These are phyloP conservation scores for Drosophila pseudotakahashii DNA, from an alignment of 2,888 invertebrate genomes.

Conservation along the genomic window DNA sequence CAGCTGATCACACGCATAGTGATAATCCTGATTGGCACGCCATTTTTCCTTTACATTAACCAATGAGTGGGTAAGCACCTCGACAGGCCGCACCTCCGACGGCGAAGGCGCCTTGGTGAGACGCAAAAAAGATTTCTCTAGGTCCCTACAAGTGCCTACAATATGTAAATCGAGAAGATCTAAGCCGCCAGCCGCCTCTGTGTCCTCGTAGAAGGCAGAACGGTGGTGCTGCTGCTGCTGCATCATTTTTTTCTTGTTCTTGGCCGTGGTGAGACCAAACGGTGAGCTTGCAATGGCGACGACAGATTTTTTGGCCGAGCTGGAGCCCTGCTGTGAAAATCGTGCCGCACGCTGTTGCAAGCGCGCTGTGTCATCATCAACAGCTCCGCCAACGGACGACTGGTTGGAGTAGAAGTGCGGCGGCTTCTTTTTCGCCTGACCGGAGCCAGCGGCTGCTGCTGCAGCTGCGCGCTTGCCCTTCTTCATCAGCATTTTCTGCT, in stretches of 20 bases:
- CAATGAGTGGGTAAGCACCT: slow-evolving; percentile 93
- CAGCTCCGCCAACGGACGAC: slow-evolving; percentile 88
- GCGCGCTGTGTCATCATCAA: slow-evolving; percentile 91
- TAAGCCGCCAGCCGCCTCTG: slow-evolving; percentile 87
- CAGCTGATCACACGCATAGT: slow-evolving; percentile 98
- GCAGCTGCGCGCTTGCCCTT: slow-evolving; percentile 76
- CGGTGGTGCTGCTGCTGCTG: slow-evolving; percentile 48
- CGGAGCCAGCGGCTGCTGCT: slow-evolving; percentile 40
- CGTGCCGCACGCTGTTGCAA: slow-evolving; percentile 95
- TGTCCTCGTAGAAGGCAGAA: slow-evolving; percentile 86
- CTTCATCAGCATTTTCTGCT: slow-evolving; percentile 84
- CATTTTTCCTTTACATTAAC: slow-evolving; percentile 96
- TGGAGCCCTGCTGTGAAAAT: slow-evolving; percentile 85
- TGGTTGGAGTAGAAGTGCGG: slow-evolving; percentile 86
- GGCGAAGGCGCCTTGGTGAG: slow-evolving; percentile 98
- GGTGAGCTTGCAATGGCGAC: slow-evolving; percentile 81
- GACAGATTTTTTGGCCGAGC: slow-evolving; percentile 75
- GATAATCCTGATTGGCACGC: slow-evolving; percentile 95
- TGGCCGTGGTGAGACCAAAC: slow-evolving; percentile 72
- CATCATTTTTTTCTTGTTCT: slow-evolving; percentile 61
- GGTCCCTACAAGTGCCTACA: slow-evolving; percentile 95
- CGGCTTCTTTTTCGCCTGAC: slow-evolving; percentile 84
- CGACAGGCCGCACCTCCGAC: slow-evolving; percentile 94
- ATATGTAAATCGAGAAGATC: slow-evolving; percentile 95
- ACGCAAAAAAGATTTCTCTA: slow-evolving; percentile 98